Base-by-base conservation (phyloP, 2,113 vertebrate species). In the Eidolon helvum region DNA sequence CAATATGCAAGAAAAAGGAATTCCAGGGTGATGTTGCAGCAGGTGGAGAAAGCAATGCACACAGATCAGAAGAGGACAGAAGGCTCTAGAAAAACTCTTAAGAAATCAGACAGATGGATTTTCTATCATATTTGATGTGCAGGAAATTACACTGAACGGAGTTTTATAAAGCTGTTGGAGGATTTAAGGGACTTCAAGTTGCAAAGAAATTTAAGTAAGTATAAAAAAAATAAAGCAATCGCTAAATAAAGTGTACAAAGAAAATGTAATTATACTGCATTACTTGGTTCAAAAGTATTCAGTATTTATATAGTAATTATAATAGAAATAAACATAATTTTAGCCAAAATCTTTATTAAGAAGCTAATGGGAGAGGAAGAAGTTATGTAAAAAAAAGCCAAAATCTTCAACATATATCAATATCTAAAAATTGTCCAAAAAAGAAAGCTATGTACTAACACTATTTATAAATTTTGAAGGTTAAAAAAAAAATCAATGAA, bases 161-260 rank as follows among this genome's bases (percentile, higher is more conserved):
- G 53, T 12, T 87, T 87, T 61, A 69, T 11, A 65, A 63, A 77
- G 45, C 38, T 87, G 45, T 15, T 45, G 10, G 15, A 61, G 21
- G 30, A 12, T 28, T 75, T 63, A 79, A 59, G 2, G 87, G 21
- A 79, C 30, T 87, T 82, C 68, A 91, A 83, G 21, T 40, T 84
- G 43, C 84, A 92, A 68, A 91, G 38, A 94, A 91, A 95, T 59
- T 65, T 72, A 71, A 89, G 40, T 48, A 91, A 87, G 55, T 12
- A 91, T n/a, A 53, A 84, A 71, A 40, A 84, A 38, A 65, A 95
- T 18, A 65, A 87, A 68, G 30, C 30, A 66, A 92, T 38, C 24
- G 28, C 28, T 83, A 14, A 79, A 57, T 10, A 43, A 53, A 26
- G 9, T 35, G n/a, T 45, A 33, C 35, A 50, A 38, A 65, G 24